These are phyloP conservation scores for Morone chrysops DNA, from an alignment of 2,113 vertebrate genomes.

Conservation along the genomic window DNA sequence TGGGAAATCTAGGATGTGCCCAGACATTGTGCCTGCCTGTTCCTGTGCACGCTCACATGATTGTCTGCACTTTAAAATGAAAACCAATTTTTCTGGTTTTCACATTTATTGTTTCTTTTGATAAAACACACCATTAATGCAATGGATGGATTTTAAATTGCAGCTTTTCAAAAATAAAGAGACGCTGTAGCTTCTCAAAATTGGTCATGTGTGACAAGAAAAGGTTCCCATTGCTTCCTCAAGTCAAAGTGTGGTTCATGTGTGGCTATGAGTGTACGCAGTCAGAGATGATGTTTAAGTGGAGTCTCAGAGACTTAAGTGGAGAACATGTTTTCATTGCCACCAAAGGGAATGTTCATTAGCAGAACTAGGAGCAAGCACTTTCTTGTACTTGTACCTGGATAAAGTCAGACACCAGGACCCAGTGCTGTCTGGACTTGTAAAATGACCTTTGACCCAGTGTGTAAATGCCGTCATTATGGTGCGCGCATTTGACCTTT, in stretches of 20 bases:
- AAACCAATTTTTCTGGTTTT: neutral
- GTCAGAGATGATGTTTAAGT: slow-evolving; percentile 6
- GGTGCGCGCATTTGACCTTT: slow-evolving; percentile 23
- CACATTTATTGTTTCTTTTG: neutral
- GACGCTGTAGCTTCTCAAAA: neutral
- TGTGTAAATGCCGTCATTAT: slow-evolving; percentile 64
- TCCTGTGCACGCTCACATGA: neutral
- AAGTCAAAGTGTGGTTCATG: neutral
- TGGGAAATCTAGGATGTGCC: neutral
- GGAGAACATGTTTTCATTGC: neutral
- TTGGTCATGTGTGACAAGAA: neutral
- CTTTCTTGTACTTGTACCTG: slow-evolving; percentile 45
- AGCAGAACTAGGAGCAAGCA: slow-evolving; percentile 17
- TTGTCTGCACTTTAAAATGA: neutral
- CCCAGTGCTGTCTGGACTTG: slow-evolving; percentile 46
- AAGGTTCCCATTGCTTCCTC: neutral
- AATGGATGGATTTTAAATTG: neutral
- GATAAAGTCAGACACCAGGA: slow-evolving; percentile 54
- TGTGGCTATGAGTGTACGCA: neutral
- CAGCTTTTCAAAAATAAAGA: neutral
- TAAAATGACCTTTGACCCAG: slow-evolving; percentile 52
- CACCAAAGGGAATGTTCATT: slow-evolving; percentile 28
- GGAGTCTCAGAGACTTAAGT: neutral
- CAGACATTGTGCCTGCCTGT: neutral
- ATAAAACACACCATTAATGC: neutral